Evolutionary conservation across 2,113 vertebrate species (phyloP).

Genomic region (Macaca mulatta): DNA sequence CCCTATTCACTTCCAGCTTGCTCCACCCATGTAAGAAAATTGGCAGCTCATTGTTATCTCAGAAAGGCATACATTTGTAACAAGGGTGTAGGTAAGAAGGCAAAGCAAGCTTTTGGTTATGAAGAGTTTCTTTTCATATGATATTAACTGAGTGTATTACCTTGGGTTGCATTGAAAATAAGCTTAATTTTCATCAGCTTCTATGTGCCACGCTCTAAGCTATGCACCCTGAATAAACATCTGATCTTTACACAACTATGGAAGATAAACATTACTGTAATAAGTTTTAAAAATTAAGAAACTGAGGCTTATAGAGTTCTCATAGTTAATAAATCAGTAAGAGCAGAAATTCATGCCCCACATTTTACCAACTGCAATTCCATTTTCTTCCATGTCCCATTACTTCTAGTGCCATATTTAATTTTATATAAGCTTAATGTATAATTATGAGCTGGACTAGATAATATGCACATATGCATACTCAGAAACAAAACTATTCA

Average conservation of each 20-base stretch:
- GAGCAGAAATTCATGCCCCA: slow-evolving; percentile 5
- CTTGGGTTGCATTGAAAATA: background rate
- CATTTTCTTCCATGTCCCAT: background rate
- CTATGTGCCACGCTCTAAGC: background rate
- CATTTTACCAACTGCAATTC: background rate
- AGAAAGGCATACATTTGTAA: background rate
- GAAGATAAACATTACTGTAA: background rate
- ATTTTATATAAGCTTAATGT: background rate
- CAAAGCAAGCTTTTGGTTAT: background rate
- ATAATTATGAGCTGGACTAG: background rate
- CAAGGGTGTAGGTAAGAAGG: background rate
- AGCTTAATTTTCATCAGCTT: background rate
- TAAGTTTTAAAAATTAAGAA: background rate
- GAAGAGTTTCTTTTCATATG: background rate
- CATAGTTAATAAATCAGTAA: background rate
- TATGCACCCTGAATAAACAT: background rate
- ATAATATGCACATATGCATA: background rate
- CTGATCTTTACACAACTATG: background rate
- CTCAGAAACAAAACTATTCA: slow-evolving; percentile 19
- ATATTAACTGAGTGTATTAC: background rate
- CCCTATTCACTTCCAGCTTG: background rate
- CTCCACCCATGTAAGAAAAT: background rate
- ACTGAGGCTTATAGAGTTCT: background rate
- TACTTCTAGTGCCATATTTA: background rate
- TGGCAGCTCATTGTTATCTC: background rate